Evolutionary conservation across 2,888 invertebrate genomes (phyloP).

Genomic region (Branchipolynoe longqiensis): DNA sequence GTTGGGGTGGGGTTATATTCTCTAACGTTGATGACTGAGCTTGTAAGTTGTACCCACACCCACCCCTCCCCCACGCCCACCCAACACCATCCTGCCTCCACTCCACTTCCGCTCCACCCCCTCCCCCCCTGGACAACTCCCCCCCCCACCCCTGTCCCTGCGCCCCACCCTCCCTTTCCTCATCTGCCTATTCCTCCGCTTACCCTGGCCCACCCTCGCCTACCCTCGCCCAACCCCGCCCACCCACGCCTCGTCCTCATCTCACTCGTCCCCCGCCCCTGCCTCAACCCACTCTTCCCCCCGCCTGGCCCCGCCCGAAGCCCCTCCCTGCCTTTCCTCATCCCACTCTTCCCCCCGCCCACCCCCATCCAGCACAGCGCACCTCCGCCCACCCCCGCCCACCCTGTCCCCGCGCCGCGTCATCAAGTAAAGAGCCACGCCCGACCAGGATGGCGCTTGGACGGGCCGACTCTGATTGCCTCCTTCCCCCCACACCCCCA

Average conservation of each 20-base stretch:
- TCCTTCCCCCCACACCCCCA: background rate
- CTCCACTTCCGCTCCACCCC: no score
- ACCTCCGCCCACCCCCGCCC: background rate
- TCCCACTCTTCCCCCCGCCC: no score
- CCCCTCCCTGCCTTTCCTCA: background rate
- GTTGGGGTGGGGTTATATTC: no score
- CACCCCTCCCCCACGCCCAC: no score
- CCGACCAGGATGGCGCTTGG: background rate
- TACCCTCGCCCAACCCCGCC: background rate
- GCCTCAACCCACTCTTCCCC: background rate
- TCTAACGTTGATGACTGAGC: no score
- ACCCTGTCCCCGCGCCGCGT: constrained; percentile 7
- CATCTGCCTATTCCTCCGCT: background rate
- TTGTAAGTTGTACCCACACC: no score
- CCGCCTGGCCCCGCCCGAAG: background rate
- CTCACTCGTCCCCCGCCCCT: background rate
- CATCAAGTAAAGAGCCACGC: constrained; percentile 22
- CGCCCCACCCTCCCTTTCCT: background rate
- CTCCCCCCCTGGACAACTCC: no score
- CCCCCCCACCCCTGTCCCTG: no score
- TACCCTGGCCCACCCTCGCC: background rate
- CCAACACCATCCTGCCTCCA: no score
- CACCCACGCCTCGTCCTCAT: background rate
- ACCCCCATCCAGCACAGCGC: background rate
- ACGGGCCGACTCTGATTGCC: background rate